phyloP scores from a whole-genome alignment of 2,888 invertebrate genomes.

The Podotricha telesiphe region DNA sequence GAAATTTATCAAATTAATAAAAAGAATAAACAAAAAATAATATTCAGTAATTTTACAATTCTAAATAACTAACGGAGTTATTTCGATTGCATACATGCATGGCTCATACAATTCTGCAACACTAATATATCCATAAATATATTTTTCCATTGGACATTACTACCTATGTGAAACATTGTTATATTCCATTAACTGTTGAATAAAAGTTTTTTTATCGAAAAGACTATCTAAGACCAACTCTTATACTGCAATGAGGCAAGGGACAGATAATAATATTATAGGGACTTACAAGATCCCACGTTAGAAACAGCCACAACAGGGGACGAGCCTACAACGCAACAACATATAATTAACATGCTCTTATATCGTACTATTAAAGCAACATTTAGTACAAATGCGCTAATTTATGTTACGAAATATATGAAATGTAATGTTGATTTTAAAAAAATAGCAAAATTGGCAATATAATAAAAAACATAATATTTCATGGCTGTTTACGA shows the following conservation, averaged over 20 bases:
- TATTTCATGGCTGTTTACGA: not conserved
- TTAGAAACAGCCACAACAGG: constrained; percentile 83
- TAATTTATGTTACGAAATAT: not conserved
- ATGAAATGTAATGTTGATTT: not conserved
- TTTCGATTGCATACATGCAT: too few relatives aligned
- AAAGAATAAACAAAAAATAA: too few relatives aligned
- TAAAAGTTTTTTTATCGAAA: constrained; percentile 5
- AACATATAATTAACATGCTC: constrained; percentile 69
- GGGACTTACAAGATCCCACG: constrained; percentile 83
- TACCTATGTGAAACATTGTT: not conserved
- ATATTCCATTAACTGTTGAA: too few relatives aligned
- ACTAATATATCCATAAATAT: too few relatives aligned
- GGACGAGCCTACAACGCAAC: constrained; percentile 78
- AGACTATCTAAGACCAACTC: constrained; percentile 36
- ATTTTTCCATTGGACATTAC: not conserved
- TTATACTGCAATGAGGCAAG: constrained; percentile 35
- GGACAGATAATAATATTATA: constrained; percentile 49
- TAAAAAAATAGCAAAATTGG: not conserved
- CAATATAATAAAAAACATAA: too few relatives aligned
- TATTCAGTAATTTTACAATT: too few relatives aligned
- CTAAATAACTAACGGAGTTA: too few relatives aligned
- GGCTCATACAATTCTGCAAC: too few relatives aligned
- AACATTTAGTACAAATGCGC: not conserved
- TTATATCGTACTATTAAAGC: constrained; percentile 39
- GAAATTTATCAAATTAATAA: too few relatives aligned